These are phyloP conservation scores for Aldrovandia affinis DNA, from an alignment of 2,797 vertebrate genomes.

Conservation along the genomic window DNA sequence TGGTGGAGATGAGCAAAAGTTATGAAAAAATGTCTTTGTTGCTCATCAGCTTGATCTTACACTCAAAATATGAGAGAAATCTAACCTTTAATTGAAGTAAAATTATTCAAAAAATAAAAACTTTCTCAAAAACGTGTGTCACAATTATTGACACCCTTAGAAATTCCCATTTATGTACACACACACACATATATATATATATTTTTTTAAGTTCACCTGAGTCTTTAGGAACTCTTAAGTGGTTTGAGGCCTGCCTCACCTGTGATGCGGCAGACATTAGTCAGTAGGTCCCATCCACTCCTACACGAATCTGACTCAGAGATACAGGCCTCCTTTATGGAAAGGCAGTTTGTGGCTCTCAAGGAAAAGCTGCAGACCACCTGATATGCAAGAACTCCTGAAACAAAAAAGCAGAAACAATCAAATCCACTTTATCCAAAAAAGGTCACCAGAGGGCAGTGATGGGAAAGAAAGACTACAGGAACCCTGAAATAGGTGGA, in stretches of 20 bases:
- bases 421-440: background rate
- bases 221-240: too few species aligned
- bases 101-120: too few species aligned
- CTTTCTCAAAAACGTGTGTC: too few species aligned
- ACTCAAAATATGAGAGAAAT: too few species aligned
- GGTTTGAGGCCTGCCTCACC: constrained; percentile 66
- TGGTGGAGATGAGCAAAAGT: too few species aligned
- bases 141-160: too few species aligned
- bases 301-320: constrained; percentile 67
- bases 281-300: constrained; percentile 59
- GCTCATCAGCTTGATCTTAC: too few species aligned
- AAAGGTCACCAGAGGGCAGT: background rate
- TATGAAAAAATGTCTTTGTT: too few species aligned
- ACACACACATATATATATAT: too few species aligned
- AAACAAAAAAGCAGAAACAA: constrained; percentile 48
- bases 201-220: too few species aligned
- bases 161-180: too few species aligned
- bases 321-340: constrained; percentile 71
- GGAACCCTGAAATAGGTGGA: background rate
- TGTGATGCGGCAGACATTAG: constrained; percentile 69
- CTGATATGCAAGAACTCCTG: constrained; percentile 71
- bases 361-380: constrained; percentile 53
- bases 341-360: constrained; percentile 64
- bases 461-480: background rate
- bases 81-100: too few species aligned